A percentile compares a stretch with the other conserved stretches of the same genome.
Conservation (phyloP, 2,888 invertebrate genomes). For the Pristionchus mayeri region DNA sequence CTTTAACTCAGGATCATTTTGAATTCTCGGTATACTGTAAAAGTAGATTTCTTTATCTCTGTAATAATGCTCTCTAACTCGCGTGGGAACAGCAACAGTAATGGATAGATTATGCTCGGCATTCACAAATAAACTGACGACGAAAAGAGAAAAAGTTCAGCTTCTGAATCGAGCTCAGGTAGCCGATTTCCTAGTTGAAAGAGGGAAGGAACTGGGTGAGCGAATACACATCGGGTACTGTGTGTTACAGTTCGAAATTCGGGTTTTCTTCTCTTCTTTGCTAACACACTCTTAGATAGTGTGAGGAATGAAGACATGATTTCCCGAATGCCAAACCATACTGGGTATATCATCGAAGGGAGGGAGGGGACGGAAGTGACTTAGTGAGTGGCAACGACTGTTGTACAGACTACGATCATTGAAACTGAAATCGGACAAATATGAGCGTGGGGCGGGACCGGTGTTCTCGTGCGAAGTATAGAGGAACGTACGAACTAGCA, state of each 20-base stretch:
- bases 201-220: background rate
- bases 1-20: too few relatives aligned
- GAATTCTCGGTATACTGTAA: background rate
- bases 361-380: constrained; percentile 12
- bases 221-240: constrained; percentile 25
- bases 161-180: background rate
- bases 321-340: too few relatives aligned
- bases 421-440: constrained; percentile 19
- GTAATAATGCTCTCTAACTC: constrained; percentile 35
- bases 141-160: background rate
- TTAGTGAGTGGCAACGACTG: constrained; percentile 19
- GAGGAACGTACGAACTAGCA: background rate
- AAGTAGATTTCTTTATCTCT: background rate
- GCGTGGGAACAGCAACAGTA: constrained; percentile 23
- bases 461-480: background rate
- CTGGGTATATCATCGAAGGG: constrained; percentile 9
- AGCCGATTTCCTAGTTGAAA: background rate
- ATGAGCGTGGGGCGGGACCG: background rate
- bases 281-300: too few relatives aligned
- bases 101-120: constrained; percentile 10
- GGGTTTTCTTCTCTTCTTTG: too few relatives aligned
- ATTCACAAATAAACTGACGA: background rate
- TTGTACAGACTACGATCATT: constrained; percentile 33
- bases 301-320: too few relatives aligned
- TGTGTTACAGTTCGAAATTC: too few relatives aligned